These are phyloP conservation scores for Gallinago stenura DNA, from an alignment of 2,797 vertebrate genomes.

Conservation along the genomic window DNA sequence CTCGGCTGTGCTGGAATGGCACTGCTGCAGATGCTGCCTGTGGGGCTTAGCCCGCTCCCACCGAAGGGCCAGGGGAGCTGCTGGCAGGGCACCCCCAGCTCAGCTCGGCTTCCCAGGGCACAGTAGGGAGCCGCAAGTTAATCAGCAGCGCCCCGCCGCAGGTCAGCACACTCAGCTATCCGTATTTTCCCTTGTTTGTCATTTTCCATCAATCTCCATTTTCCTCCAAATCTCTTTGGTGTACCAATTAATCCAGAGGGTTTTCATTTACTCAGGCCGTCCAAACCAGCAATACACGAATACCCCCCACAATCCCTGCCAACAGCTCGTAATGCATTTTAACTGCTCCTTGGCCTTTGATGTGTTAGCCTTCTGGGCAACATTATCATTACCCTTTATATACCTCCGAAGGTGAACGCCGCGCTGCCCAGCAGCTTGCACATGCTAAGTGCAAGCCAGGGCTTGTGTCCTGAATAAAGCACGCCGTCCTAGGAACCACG, in stretches of 20 bases:
- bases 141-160: neutral
- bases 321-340: slow-evolving; percentile 74
- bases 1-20: neutral
- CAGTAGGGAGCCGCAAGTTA: neutral
- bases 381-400: slow-evolving; percentile 67
- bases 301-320: slow-evolving; percentile 70
- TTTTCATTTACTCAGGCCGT: slow-evolving; percentile 45
- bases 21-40: neutral
- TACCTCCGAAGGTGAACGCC: slow-evolving; percentile 15
- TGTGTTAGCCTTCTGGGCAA: slow-evolving; percentile 70
- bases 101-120: neutral
- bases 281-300: slow-evolving; percentile 15
- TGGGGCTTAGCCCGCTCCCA: neutral
- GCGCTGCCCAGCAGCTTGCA: neutral
- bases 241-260: slow-evolving; percentile 59
- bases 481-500: neutral
- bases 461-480: neutral
- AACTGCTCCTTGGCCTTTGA: slow-evolving; percentile 67
- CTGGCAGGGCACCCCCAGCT: neutral
- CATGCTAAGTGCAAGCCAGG: neutral
- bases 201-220: slow-evolving; percentile 33
- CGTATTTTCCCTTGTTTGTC: neutral
- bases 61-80: accelerated
- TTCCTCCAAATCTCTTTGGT: slow-evolving; percentile 29
- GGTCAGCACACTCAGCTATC: slow-evolving; percentile 10